Base-by-base conservation (phyloP, 2,797 vertebrate species). In the Trachurus trachurus region DNA sequence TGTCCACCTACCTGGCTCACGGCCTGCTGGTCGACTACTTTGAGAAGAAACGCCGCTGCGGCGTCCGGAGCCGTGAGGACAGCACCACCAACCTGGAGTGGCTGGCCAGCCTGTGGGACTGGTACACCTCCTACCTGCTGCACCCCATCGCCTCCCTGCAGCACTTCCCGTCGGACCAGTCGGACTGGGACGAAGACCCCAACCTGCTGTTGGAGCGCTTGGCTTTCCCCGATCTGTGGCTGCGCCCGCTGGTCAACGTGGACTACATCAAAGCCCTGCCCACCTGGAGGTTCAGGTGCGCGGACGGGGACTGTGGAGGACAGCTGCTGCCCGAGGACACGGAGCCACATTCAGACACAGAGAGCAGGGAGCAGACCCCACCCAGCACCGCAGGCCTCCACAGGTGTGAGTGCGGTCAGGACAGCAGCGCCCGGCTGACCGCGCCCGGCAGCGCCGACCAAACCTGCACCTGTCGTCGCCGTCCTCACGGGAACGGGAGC, bases 51-150 rank as follows among this genome's bases (percentile, higher is more conserved):
- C 95, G 97, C 21, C 95, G 97, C 74, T 92, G 93, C 12, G 82
- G 85, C 1, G 9, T 72, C 66, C 50, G 90, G 71, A 91, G 94
- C 66, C 90, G 91, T 0, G 97, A 97, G 69, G 97, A 99, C 92
- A 98, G 96, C 19, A 96, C 95, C 12, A 99, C 98, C 82, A 99
- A 99, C 78, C 90, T 99, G 59, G 98, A 99, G 87, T 99, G 98
- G 98, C 89, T 99, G 62, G 97, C 97, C 4, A 99, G 97, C 80
- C 95, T 99, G 82, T 99, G 98, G 98, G 98, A 99, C 90, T 99
- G 98, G 98, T 99, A 98, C 88, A 96, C 97, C 10, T 99, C 97
- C 89, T 99, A 96, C 85, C 91, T 99, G 82, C 96, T 99, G 81
- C 97, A 97, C 83, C 98, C 98, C 0, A 98, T 99, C 2, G 94